Evolutionary conservation across 2,888 invertebrate species (phyloP).

Genomic region (Zonitis immaculata): DNA sequence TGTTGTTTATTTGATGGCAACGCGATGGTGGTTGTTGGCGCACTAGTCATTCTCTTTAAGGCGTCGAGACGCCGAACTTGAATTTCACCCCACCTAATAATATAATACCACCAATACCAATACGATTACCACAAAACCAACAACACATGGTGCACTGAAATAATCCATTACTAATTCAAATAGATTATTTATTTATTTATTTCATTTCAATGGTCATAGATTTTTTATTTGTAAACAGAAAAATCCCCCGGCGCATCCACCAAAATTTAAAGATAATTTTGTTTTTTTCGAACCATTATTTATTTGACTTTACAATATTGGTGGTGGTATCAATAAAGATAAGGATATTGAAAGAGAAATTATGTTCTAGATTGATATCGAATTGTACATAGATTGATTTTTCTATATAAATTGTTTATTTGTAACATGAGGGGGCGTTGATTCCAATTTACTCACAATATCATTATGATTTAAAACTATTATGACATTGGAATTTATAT

Average conservation of each 20-base stretch:
- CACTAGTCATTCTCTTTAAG: slow-evolving; percentile 28
- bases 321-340: neutral
- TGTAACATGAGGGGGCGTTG: neutral
- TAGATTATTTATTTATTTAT: too few relatives aligned
- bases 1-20: slow-evolving; percentile 13
- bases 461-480: too few relatives aligned
- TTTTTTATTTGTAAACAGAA: too few relatives aligned
- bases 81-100: slow-evolving; percentile 19
- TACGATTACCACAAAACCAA: slow-evolving; percentile 12
- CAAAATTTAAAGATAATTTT: neutral
- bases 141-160: slow-evolving; percentile 13
- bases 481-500: too few relatives aligned
- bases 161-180: too few relatives aligned
- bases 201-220: too few relatives aligned
- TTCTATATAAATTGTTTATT: neutral
- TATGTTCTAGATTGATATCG: neutral
- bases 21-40: slow-evolving; percentile 22
- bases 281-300: too few relatives aligned
- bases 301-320: too few relatives aligned
- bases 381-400: neutral
- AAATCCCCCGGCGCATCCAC: neutral
- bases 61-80: slow-evolving; percentile 22
- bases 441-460: neutral
- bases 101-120: slow-evolving; percentile 14
- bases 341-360: neutral